These are phyloP conservation scores for Tragelaphus oryx DNA, from an alignment of 2,797 vertebrate species.

Conservation along the genomic window DNA sequence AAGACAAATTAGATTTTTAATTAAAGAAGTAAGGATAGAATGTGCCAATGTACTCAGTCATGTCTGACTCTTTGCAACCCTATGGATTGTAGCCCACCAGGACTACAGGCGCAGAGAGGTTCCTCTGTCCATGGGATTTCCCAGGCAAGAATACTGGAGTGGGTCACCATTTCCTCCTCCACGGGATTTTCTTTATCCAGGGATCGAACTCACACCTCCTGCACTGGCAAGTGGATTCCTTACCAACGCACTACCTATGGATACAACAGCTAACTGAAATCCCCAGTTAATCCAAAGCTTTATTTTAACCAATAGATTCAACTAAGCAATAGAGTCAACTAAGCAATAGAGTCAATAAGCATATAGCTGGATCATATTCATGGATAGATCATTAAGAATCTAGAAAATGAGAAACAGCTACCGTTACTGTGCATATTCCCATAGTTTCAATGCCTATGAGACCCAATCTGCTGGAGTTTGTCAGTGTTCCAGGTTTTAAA, in stretches of 20 bases:
- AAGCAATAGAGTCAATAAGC: not conserved
- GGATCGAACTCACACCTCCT: not conserved
- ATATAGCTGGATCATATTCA: not conserved
- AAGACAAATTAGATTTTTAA: slow-evolving; percentile 34
- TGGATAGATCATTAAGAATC: not conserved
- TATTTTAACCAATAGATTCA: not conserved
- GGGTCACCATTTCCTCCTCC: not conserved
- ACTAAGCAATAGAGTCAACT: not conserved
- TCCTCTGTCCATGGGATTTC: not conserved
- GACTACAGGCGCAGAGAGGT: not conserved
- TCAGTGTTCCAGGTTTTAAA: slow-evolving; percentile 58
- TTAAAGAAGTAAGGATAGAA: not conserved
- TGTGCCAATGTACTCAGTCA: not conserved
- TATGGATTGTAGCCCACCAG: not conserved
- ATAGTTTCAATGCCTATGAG: slow-evolving; percentile 41
- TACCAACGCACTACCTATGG: not conserved
- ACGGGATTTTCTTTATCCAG: not conserved
- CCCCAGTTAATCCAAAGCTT: not conserved
- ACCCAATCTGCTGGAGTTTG: not conserved
- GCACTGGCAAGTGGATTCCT: not conserved
- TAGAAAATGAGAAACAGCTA: slow-evolving; percentile 17
- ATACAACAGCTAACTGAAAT: slow-evolving; percentile 12
- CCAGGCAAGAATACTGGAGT: not conserved
- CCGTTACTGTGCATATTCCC: not conserved
- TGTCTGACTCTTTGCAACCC: not conserved